Evolutionary conservation across 2,113 vertebrate species (phyloP), one percentile per base, ranked within the genome.

Genomic region (Dromas ardeola): DNA sequence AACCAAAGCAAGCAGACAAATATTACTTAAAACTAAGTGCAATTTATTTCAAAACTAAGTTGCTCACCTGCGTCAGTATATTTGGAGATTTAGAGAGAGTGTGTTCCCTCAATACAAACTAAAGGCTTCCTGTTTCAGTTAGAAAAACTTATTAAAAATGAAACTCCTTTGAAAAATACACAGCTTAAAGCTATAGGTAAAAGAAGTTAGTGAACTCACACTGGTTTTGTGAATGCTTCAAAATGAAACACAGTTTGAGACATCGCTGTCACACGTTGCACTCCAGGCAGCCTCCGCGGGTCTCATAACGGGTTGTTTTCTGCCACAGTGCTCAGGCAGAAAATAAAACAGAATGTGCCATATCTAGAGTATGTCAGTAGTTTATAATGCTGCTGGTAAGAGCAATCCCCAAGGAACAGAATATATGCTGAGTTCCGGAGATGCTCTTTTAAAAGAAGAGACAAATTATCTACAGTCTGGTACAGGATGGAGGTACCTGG

Each of bases 161-260:
- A 86, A 59, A 58, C 18, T 83, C 53, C 42, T 71, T n/a, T 89
- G 53, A 91, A 78, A 95, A 94, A 91, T 9, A 42, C 29, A 43
- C 20, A 86, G 29, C 32, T 55, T 77, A 81, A 91, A 87, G 58
- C 34, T 78, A 21, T 12, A 12, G 20, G 40, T 42, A 69, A 91
- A 87, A 84, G 56, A 82, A 95, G 74, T 61, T 16, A 11, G 59
- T 34, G 59, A 95, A 47, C 69, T 93, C 73, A 62, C 55, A 30
- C 49, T 66, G 65, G 0, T 74, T 93, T 92, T 43, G 61, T 74
- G 81, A 95, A 87, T 81, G 59, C 80, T 81, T 78, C 65, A 74
- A 77, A 92, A 95, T 40, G 65, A 94, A 96, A 76, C 90, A 78
- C 67, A 88, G 59, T 73, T 74, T 69, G 93, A 90, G 78, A 53